Percentiles rank a stretch among this genome's conserved stretches.
phyloP scores from a whole-genome alignment of 2,797 vertebrate species.

The Taenioides sp. region DNA sequence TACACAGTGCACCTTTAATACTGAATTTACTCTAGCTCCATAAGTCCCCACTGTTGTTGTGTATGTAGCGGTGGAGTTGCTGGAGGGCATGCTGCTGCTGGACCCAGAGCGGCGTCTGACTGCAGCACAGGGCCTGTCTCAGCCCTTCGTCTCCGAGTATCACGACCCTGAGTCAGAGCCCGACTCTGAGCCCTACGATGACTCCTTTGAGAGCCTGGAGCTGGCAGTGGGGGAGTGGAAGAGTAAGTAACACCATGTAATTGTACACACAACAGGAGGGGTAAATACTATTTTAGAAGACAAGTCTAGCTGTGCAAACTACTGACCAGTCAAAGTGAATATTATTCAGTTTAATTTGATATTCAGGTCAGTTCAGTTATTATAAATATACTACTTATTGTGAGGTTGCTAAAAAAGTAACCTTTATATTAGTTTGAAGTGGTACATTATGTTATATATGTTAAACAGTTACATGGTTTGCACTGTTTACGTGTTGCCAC shows the following conservation, averaged over 20 bases:
- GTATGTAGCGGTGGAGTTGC: slow-evolving; percentile 70
- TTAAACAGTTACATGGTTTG: too few species aligned
- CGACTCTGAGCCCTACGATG: slow-evolving; percentile 76
- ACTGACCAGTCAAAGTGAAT: too few species aligned
- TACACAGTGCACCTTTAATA: too few species aligned
- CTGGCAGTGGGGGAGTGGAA: slow-evolving; percentile 81
- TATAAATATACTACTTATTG: too few species aligned
- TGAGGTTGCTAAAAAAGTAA: too few species aligned
- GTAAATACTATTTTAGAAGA: background rate
- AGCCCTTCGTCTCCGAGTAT: slow-evolving; percentile 78
- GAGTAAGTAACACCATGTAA: slow-evolving; percentile 63
- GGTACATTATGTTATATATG: too few species aligned
- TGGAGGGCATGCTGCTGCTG: slow-evolving; percentile 82
- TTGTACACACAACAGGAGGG: background rate
- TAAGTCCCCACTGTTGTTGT: background rate
- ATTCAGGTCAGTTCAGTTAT: too few species aligned
- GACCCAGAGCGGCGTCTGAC: slow-evolving; percentile 81
- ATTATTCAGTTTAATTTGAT: too few species aligned
- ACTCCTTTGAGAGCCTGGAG: slow-evolving; percentile 83
- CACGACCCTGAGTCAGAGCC: slow-evolving; percentile 78
- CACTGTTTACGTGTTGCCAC: too few species aligned
- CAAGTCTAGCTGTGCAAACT: too few species aligned
- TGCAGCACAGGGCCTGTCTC: slow-evolving; percentile 72
- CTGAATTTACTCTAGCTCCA: too few species aligned
- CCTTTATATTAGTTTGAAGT: too few species aligned